Conservation (phyloP, 1,140 invertebrate genomes). For the Octopus bimaculoides region DNA sequence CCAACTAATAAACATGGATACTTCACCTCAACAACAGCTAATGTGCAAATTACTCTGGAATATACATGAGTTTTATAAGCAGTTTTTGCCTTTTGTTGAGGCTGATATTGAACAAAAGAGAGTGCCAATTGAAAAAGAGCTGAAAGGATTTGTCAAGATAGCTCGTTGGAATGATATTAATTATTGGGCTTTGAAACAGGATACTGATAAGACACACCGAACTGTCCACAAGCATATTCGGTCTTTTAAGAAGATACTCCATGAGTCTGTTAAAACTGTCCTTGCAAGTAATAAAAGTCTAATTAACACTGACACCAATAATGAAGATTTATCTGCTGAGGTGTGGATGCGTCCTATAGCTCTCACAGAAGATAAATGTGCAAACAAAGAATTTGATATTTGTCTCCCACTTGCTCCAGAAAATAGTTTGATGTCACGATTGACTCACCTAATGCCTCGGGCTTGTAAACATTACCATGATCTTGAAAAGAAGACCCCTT, state of each 20-base stretch:
- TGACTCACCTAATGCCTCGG: slow-evolving; percentile 23
- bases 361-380: neutral
- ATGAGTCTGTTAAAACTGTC: slow-evolving; percentile 4
- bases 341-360: neutral
- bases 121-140: slow-evolving; percentile 82
- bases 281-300: neutral
- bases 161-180: slow-evolving; percentile 93
- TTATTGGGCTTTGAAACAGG: slow-evolving; percentile 87
- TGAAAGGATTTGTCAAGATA: slow-evolving; percentile 93
- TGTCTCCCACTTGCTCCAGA: neutral
- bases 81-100: slow-evolving; percentile 70
- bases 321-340: neutral
- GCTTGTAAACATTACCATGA: slow-evolving; percentile 32
- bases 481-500: slow-evolving; percentile 26
- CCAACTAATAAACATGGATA: slow-evolving; percentile 65
- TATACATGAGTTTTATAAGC: slow-evolving; percentile 78
- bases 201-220: slow-evolving; percentile 82
- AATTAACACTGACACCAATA: neutral
- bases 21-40: slow-evolving; percentile 50
- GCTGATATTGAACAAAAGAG: slow-evolving; percentile 64
- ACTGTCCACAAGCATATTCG: slow-evolving; percentile 83
- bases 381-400: neutral
- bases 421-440: slow-evolving; percentile 23
- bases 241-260: slow-evolving; percentile 63
- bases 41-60: slow-evolving; percentile 73